Evolutionary conservation across 2,888 invertebrate species (phyloP), one percentile per base, ranked within the genome.

Genomic region (Graphium colonna): DNA sequence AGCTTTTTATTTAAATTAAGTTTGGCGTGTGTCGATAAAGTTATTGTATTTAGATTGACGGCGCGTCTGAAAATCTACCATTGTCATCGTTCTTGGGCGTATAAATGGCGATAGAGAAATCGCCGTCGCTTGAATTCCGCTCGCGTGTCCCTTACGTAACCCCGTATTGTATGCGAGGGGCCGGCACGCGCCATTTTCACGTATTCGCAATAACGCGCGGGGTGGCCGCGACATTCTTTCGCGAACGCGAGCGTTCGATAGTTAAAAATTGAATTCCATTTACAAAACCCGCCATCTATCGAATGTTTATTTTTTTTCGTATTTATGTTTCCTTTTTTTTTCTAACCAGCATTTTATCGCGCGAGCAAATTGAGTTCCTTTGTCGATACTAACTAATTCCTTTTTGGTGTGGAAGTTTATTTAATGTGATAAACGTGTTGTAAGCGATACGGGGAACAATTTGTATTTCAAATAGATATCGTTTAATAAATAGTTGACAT

Each of bases 91-190:
- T 63, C 58, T 60, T 62, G 57, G 59, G 65, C 57, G 71, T 77
- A 77, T 75, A 78, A 79, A 78, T 80, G 80, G 83, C 78, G 66
- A 61, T 80, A 84, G 86, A 84, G 87, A 87, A 86, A 86, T 86
- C 85, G 79, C 71, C 62, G 69, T 72, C 77, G 72, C 75, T 74
- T 73, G 63, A 76, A 88, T 87, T 86, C 86, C 67, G 70, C 63
- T 60, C 82, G 83, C 86, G 85, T 85, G 67, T 71, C 64, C 60
- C 76, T 85, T 86, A 85, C 82, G 85, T 82, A 82, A 85, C 72
- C 68, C 61, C 65, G 67, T 60, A 64, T 65, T 65, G 69, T 61
- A 60, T 61, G 59, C 55, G 46, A 44, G 57, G 57, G 55, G 40
- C 50, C 65, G 75, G 84, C 83, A 80, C 83, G 81, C 82, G 82